Evolutionary conservation across 2,797 vertebrate genomes (phyloP).

Genomic region (Silurus aristotelis): DNA sequence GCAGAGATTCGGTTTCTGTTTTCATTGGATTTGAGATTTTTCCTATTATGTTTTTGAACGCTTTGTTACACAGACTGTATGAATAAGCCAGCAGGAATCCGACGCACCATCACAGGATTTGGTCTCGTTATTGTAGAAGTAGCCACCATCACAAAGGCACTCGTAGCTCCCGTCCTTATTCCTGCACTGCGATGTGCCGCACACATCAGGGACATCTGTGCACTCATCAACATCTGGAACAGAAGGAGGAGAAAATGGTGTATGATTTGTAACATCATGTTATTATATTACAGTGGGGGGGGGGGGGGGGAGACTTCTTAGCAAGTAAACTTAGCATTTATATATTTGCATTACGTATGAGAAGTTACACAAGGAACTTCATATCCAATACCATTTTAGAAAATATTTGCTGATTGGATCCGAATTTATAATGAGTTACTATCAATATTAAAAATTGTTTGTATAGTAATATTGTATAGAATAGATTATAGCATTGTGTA

Average conservation of each 20-base stretch:
- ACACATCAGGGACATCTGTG: conserved; percentile 69
- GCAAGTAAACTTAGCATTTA: not conserved
- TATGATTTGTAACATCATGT: no score
- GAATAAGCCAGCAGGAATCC: not conserved
- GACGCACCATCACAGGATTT: conserved; percentile 85
- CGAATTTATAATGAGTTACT: not conserved
- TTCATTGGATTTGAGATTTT: not conserved
- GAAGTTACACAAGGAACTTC: not conserved
- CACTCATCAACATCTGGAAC: conserved; percentile 89
- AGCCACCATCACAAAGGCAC: conserved; percentile 88
- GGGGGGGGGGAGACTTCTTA: not conserved
- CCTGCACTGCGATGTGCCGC: conserved; percentile 84
- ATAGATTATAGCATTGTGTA: no score
- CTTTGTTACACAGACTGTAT: not conserved
- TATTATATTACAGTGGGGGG: not conserved
- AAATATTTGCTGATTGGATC: not conserved
- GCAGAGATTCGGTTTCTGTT: not conserved
- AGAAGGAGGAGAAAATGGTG: not conserved
- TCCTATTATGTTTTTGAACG: not conserved
- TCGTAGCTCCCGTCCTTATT: conserved; percentile 82
- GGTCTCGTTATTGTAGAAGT: conserved; percentile 76
- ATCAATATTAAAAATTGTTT: not conserved
- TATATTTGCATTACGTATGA: not conserved
- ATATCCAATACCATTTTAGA: not conserved
- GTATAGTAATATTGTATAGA: not conserved